phyloP scores from a whole-genome alignment of 1,140 invertebrate genomes.

The Grapholita molesta region DNA sequence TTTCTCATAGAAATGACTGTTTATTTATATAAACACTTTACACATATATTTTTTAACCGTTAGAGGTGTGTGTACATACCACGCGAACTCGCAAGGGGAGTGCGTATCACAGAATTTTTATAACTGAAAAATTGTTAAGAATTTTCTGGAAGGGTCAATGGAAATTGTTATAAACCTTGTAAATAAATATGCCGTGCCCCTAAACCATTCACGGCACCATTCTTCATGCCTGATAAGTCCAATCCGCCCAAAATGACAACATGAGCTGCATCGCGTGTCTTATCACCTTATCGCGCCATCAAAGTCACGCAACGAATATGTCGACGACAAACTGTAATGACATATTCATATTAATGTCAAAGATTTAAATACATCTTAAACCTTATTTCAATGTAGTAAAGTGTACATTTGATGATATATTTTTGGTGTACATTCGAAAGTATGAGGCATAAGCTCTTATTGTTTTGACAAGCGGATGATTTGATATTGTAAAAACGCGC shows the following conservation, averaged over 20 bases:
- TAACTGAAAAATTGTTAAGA: no score
- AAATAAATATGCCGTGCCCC: not conserved
- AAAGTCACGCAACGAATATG: not conserved
- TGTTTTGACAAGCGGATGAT: not conserved
- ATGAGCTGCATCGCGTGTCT: not conserved
- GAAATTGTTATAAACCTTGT: no score
- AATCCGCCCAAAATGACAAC: not conserved
- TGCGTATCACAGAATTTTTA: no score
- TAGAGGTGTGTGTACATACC: no score
- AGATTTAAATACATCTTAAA: not conserved
- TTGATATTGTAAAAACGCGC: not conserved
- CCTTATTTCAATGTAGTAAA: not conserved
- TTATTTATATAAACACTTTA: no score
- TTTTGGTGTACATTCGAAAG: not conserved
- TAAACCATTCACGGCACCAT: not conserved
- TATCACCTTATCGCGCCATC: not conserved
- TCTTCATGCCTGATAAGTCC: not conserved
- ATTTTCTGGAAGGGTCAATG: no score
- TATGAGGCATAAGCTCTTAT: not conserved
- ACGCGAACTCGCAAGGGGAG: no score
- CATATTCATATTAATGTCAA: not conserved
- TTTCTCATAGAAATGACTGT: no score
- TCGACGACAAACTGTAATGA: not conserved
- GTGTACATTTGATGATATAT: not conserved
- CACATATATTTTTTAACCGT: no score